Evolutionary conservation across 1,140 invertebrate genomes (phyloP).

Genomic region (Drosophila arawakana): DNA sequence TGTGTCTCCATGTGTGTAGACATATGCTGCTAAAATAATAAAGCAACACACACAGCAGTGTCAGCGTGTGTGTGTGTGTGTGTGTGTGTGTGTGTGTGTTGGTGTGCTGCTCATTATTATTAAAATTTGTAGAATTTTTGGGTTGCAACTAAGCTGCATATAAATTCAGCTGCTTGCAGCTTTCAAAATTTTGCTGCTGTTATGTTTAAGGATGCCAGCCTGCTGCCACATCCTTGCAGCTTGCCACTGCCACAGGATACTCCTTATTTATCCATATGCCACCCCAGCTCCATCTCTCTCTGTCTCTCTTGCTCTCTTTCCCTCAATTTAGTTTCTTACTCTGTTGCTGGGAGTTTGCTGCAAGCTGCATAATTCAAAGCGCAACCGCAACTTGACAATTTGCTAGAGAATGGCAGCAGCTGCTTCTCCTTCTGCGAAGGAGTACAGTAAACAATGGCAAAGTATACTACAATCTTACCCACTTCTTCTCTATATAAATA

Average conservation of each 20-base stretch:
- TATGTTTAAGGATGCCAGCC: constrained; percentile 66
- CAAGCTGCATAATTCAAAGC: constrained; percentile 75
- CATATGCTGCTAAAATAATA: constrained; percentile 76
- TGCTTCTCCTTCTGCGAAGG: constrained; percentile 29
- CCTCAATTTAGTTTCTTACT: too few species aligned
- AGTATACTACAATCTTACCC: constrained; percentile 29
- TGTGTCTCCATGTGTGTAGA: constrained; percentile 27
- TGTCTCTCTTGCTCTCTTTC: background rate
- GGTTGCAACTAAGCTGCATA: constrained; percentile 82
- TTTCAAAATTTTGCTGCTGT: constrained; percentile 57
- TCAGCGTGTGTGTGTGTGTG: too few species aligned
- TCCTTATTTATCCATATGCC: background rate
- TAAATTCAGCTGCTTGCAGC: constrained; percentile 71
- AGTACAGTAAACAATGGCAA: constrained; percentile 42
- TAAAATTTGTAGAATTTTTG: constrained; percentile 82
- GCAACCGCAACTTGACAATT: constrained; percentile 81
- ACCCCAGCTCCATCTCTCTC: background rate
- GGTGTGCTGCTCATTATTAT: constrained; percentile 76
- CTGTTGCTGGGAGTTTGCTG: background rate
- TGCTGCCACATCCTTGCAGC: constrained; percentile 23
- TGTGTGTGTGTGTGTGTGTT: constrained; percentile 27
- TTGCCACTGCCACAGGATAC: constrained; percentile 3
- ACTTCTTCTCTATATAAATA: constrained; percentile 64
- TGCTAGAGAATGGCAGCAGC: constrained; percentile 58
- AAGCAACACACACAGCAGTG: constrained; percentile 70